phyloP scores from a whole-genome alignment of 1,140 invertebrate genomes.

The Pissodes strobi region DNA sequence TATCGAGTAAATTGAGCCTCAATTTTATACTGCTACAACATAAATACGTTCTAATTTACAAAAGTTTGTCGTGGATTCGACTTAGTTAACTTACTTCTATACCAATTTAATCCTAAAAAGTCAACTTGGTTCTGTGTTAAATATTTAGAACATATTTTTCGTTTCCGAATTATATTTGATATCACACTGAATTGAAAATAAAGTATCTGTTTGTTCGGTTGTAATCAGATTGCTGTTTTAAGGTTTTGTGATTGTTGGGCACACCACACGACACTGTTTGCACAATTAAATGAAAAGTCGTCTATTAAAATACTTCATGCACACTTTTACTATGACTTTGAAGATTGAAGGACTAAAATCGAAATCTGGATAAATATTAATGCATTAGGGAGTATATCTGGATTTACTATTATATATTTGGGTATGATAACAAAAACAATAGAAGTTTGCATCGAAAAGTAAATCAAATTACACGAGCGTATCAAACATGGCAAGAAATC shows the following conservation, averaged over 20 bases:
- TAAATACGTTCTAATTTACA: slow-evolving; percentile 32
- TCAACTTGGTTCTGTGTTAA: slow-evolving; percentile 50
- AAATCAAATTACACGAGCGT: too few species aligned
- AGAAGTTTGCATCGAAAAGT: too few species aligned
- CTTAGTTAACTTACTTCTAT: slow-evolving; percentile 18
- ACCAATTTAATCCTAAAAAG: slow-evolving; percentile 37
- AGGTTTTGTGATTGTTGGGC: too few species aligned
- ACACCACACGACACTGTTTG: slow-evolving; percentile 10
- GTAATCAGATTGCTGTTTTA: too few species aligned
- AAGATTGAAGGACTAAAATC: too few species aligned
- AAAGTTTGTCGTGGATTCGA: slow-evolving; percentile 26
- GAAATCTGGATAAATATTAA: too few species aligned
- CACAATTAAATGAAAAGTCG: too few species aligned
- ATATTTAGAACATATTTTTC: slow-evolving; percentile 54
- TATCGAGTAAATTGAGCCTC: slow-evolving; percentile 28
- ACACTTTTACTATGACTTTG: background rate
- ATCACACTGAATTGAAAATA: slow-evolving; percentile 43
- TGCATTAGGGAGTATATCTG: too few species aligned
- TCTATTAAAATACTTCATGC: background rate
- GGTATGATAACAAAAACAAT: too few species aligned
- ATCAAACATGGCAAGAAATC: too few species aligned
- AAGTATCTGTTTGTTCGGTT: background rate
- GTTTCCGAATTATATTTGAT: slow-evolving; percentile 41
- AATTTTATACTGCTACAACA: slow-evolving; percentile 26
- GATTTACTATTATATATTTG: too few species aligned